Percentiles rank a stretch among this genome's conserved stretches.
Conservation (phyloP, 2,113 vertebrate species). For the Pteronura brasiliensis region DNA sequence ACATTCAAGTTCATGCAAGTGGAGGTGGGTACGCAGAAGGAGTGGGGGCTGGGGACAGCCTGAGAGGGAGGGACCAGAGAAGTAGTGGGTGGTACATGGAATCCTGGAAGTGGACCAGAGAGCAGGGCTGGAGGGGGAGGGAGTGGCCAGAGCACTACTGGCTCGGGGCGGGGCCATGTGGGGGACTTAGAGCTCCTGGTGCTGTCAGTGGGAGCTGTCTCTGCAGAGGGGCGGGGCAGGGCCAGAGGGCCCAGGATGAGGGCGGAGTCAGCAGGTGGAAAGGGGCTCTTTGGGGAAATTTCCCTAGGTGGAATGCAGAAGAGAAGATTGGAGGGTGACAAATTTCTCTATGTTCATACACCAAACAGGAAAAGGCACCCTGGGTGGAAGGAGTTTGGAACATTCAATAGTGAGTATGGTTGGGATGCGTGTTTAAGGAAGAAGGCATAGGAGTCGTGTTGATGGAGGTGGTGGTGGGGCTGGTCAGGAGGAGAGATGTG, state of each 20-base stretch:
- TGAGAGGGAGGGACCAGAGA: neutral
- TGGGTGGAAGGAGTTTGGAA: neutral
- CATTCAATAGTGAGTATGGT: neutral
- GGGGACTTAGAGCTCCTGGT: too few species aligned
- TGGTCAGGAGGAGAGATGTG: neutral
- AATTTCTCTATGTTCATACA: neutral
- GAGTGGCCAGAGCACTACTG: neutral
- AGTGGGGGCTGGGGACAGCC: too few species aligned
- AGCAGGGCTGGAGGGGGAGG: neutral
- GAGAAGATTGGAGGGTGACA: neutral
- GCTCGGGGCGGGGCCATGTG: too few species aligned
- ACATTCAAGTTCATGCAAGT: neutral
- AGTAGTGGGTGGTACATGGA: neutral
- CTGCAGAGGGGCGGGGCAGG: too few species aligned
- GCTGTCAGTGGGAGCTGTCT: neutral
- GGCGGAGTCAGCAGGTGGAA: neutral
- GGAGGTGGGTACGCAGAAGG: neutral
- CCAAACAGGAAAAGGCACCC: neutral
- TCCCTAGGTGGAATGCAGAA: neutral
- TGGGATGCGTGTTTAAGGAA: neutral
- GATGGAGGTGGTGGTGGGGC: too few species aligned
- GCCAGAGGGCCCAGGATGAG: neutral
- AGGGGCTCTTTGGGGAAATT: neutral
- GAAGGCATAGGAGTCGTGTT: neutral
- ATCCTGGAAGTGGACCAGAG: neutral